A percentile compares a stretch with the other conserved stretches of the same genome.
Evolutionary conservation across 1,140 invertebrate genomes (phyloP).

Genomic region (Callitettix versicolor): DNA sequence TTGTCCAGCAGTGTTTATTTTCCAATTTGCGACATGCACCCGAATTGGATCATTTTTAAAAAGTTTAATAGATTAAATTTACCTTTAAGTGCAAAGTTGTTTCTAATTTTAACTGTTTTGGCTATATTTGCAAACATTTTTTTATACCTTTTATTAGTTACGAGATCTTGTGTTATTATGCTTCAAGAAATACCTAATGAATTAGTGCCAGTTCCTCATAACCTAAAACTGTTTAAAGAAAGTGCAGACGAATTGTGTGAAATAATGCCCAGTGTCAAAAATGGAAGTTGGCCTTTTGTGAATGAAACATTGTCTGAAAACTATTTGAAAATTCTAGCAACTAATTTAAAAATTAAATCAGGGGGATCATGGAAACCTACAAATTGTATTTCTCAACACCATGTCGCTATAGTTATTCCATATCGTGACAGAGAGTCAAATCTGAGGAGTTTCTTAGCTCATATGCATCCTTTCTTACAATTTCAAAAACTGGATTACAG

Average conservation of each 20-base stretch:
- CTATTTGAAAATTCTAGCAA: slow-evolving; percentile 7
- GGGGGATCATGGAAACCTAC: slow-evolving; percentile 63
- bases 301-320: neutral
- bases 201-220: slow-evolving; percentile 8
- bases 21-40: neutral
- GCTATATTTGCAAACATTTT: neutral
- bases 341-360: slow-evolving; percentile 22
- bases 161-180: neutral
- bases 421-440: slow-evolving; percentile 77
- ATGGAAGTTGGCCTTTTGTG: slow-evolving; percentile 1
- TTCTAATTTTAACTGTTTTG: too few relatives aligned
- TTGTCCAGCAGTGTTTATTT: neutral
- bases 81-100: too few relatives aligned
- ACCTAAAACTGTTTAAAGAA: neutral
- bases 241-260: slow-evolving; percentile 4
- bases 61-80: too few relatives aligned
- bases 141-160: slow-evolving; percentile 8
- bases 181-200: slow-evolving; percentile 7
- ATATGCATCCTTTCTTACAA: slow-evolving; percentile 84
- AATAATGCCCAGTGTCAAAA: slow-evolving; percentile 3
- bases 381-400: slow-evolving; percentile 59
- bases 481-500: slow-evolving; percentile 75
- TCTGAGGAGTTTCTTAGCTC: slow-evolving; percentile 66
- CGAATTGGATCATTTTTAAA: neutral
- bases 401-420: slow-evolving; percentile 79